Percentiles rank a stretch among this genome's conserved stretches.
These are phyloP conservation scores for Leucophenga varia DNA, from an alignment of 1,140 invertebrate genomes.

Conservation along the genomic window DNA sequence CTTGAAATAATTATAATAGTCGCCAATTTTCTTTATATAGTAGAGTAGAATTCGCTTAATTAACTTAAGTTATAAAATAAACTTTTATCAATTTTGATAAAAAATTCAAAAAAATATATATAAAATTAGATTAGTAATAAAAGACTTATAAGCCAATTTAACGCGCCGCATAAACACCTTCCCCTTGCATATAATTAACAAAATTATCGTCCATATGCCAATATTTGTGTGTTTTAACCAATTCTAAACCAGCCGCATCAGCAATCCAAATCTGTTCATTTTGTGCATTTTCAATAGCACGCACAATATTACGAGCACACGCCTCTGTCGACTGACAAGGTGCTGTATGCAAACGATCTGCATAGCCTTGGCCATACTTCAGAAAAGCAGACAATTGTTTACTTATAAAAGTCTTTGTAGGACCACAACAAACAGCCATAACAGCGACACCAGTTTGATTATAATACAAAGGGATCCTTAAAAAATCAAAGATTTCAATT, in stretches of 20 bases:
- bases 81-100: too few relatives aligned
- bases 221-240: conserved; percentile 40
- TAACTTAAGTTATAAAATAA: too few relatives aligned
- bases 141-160: too few relatives aligned
- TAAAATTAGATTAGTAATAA: too few relatives aligned
- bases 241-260: conserved; percentile 39
- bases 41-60: too few relatives aligned
- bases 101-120: too few relatives aligned
- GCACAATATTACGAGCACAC: conserved; percentile 44
- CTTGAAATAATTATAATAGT: too few relatives aligned
- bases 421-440: conserved; percentile 46
- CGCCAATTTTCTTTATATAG: too few relatives aligned
- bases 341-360: conserved; percentile 38
- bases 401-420: conserved; percentile 40
- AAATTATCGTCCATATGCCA: conserved; percentile 48
- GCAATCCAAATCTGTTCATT: conserved; percentile 52
- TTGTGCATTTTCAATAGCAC: conserved; percentile 36
- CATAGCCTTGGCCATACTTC: conserved; percentile 40
- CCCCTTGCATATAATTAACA: conserved; percentile 36
- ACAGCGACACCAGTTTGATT: conserved; percentile 26
- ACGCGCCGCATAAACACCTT: too few relatives aligned
- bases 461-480: neutral
- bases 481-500: neutral
- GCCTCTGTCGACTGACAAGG: conserved; percentile 36
- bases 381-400: conserved; percentile 33